These are phyloP conservation scores for Psammodynastes pulverulentus DNA, from an alignment of 2,113 vertebrate species.

Conservation along the genomic window DNA sequence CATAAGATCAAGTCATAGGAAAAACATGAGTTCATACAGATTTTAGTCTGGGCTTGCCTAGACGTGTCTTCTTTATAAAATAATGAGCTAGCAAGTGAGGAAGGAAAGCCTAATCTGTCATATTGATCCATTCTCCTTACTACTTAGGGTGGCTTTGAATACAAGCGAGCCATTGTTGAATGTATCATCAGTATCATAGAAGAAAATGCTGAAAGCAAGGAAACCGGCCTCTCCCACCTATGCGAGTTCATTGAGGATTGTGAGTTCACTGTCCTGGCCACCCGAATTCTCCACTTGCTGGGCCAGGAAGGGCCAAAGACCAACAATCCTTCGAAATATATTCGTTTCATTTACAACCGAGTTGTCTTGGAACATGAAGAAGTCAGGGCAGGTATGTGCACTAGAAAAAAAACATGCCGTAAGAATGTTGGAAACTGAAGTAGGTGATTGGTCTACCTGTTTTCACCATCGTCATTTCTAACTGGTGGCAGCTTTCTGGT, in stretches of 20 bases:
- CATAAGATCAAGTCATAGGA: neutral
- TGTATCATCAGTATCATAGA: slow-evolving; percentile 83
- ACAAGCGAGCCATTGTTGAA: slow-evolving; percentile 80
- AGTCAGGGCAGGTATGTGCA: slow-evolving; percentile 74
- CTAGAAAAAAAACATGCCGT: neutral
- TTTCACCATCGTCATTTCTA: neutral
- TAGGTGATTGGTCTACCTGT: neutral
- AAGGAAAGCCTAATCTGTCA: slow-evolving; percentile 8
- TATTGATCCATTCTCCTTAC: slow-evolving; percentile 14
- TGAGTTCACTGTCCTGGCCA: slow-evolving; percentile 80
- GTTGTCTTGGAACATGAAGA: slow-evolving; percentile 81
- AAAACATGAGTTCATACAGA: neutral
- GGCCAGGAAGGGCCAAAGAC: slow-evolving; percentile 80
- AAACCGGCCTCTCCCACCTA: slow-evolving; percentile 77
- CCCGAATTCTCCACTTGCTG: slow-evolving; percentile 77
- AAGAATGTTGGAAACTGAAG: neutral
- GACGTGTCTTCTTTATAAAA: neutral
- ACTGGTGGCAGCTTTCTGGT: neutral
- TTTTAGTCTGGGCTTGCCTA: neutral
- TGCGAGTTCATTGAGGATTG: slow-evolving; percentile 82
- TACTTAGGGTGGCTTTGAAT: slow-evolving; percentile 77
- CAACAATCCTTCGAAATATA: slow-evolving; percentile 80
- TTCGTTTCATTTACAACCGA: slow-evolving; percentile 82
- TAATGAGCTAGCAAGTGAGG: neutral
- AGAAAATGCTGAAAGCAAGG: slow-evolving; percentile 80